Evolutionary conservation across 2,113 vertebrate species (phyloP), one percentile per base, ranked within the genome.

Genomic region (Clarias magur): DNA sequence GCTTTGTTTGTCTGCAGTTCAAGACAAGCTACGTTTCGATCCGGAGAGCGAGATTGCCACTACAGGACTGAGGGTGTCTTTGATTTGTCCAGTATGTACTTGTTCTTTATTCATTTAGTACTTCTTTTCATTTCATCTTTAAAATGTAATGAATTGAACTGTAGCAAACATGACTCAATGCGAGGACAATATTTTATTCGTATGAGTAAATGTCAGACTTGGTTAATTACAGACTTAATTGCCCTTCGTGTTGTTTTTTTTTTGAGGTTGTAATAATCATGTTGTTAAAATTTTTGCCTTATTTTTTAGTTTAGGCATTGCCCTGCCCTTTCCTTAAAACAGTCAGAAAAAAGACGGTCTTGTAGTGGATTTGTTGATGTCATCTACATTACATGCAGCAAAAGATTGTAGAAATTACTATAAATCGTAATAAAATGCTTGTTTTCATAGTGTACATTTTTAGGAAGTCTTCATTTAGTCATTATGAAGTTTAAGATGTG

Each of bases 11-110:
- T 42, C 48, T 82, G 85, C 84, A 99, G 98, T 99, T 85, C 98
- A 98, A 88, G 98, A 99, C 94, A 99, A 99, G 93, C 93, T 99
- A 65, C 97, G 97, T 19, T 95, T 98, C 91, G 98, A 99, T 88
- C 98, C 98, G 0, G 98, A 99, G 93, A 99, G 98, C 1, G 98
- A 99, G 93, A 99, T 99, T 0, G 97, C 98, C 17, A 99, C 98
- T 88, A 99, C 98, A 0, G 98, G 98, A 0, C 96, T 99, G 56
- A 93, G 98, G 10, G 98, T 99, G 25, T 99, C 98, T 59, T 96
- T 99, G 19, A 99, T 99, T 92, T 99, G 98, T 88, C 98, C 98
- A 30, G 98, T 99, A 94, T 96, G 97, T 94, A 65, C 34, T 34
- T 30, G 6, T 78, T 21, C 23, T 79, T 84, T 16, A 60, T 70